Base-by-base conservation (phyloP, 2,797 vertebrate species). In the Pelobates cultripes region DNA sequence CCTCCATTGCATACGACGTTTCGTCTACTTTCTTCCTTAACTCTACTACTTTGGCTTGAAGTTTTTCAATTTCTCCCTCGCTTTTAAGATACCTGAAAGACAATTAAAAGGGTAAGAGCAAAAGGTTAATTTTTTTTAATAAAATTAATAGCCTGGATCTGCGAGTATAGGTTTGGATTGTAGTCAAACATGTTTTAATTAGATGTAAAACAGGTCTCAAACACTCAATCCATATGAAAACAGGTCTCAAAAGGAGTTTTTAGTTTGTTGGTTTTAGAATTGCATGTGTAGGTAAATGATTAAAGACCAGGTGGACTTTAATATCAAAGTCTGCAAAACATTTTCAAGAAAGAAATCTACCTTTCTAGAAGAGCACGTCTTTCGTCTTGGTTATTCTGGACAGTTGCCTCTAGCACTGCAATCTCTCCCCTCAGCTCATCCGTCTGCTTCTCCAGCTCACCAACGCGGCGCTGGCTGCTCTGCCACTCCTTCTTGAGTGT, bases 351-450 rank as follows among this genome's bases (percentile, higher is more conserved):
- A 57, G 14, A 51, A 79, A 51, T 66, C 85, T 80, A 97, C 98
- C 98, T 95, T 89, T 99, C 97, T 71, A 99, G 83, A 4, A 99
- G 92, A 0, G 97, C 97, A 8, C 98, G 94, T 72, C 97, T 95
- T 88, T 99, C 98, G 3, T 99, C 98, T 89, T 99, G 98, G 88
- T 99, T 97, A 90, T 99, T 99, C 88, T 99, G 98, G 55, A 99
- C 95, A 0, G 98, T 99, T 80, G 98, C 98, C 89, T 99, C 98
- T 82, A 99, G 86, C 51, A 99, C 98, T 0, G 97, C 98, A 10
- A 99, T 98, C 87, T 99, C 98, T 2, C 98, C 98, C 61, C 96
- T 94, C 77, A 99, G 91, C 87, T 99, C 98, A 0, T 99, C 98
- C 0, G 95, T 97, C 88, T 99, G 98, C 63, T 99, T 99, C 92